Percentiles rank a stretch among this genome's conserved stretches.
phyloP scores from a whole-genome alignment of 2,797 vertebrate genomes.

The Miopithecus talapoin region DNA sequence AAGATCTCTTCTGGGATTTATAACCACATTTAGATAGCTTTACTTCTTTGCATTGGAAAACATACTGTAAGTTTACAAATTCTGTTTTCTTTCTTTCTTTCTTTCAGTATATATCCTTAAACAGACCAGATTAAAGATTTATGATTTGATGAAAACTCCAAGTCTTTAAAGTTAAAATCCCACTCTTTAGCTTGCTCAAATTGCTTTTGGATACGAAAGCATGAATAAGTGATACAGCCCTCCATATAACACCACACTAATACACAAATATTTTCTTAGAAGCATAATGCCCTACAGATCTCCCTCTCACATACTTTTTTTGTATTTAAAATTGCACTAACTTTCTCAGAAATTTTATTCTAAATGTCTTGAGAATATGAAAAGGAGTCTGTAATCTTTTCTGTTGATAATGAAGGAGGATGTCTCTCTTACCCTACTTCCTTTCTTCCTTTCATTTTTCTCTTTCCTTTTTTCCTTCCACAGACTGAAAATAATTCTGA shows the following conservation, averaged over 20 bases:
- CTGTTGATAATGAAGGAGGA: background rate
- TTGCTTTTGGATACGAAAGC: background rate
- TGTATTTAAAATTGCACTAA: background rate
- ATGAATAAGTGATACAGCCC: background rate
- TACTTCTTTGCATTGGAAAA: background rate
- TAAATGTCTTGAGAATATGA: background rate
- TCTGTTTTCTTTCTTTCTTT: background rate
- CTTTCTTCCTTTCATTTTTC: background rate
- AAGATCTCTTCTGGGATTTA: background rate
- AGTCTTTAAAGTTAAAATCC: conserved; percentile 22
- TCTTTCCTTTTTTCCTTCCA: background rate
- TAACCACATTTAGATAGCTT: background rate
- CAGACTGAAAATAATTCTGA: background rate
- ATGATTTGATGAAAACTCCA: background rate
- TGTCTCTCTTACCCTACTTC: background rate
- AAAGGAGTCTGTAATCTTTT: background rate
- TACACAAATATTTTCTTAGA: background rate
- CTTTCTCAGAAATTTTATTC: conserved; percentile 1
- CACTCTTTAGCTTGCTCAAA: background rate
- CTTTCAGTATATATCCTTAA: background rate
- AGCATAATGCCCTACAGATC: background rate
- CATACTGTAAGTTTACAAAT: background rate
- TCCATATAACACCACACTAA: background rate
- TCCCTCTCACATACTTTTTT: background rate
- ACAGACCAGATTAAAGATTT: background rate